A percentile compares a stretch with the other conserved stretches of the same genome.
Conservation (phyloP, 1,140 invertebrate genomes). For the Hypothenemus hampei region DNA sequence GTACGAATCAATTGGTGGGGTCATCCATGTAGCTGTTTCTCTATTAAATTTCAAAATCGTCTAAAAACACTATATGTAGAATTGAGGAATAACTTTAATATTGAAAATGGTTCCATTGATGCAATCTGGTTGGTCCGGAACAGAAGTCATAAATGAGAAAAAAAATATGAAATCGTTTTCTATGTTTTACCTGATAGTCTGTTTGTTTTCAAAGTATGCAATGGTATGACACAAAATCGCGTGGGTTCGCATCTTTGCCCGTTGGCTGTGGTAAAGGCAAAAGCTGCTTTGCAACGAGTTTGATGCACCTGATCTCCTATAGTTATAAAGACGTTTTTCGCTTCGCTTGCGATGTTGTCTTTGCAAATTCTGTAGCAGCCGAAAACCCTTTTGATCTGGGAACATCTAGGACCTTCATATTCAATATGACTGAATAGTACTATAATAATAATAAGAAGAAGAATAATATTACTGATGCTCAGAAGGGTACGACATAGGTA, state of each 20-base stretch:
- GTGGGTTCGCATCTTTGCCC: constrained; percentile 50
- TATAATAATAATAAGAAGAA: no score
- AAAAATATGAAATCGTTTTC: no score
- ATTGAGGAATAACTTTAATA: constrained; percentile 63
- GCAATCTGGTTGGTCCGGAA: constrained; percentile 58
- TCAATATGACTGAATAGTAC: constrained; percentile 75
- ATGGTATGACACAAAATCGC: constrained; percentile 61
- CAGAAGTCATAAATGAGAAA: no score
- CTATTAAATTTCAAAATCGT: constrained; percentile 54
- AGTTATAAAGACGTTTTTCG: constrained; percentile 61
- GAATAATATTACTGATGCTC: no score
- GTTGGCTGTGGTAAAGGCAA: constrained; percentile 54
- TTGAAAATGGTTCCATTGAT: constrained; percentile 76
- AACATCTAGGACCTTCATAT: constrained; percentile 75
- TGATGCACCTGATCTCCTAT: constrained; percentile 62
- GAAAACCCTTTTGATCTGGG: constrained; percentile 72
- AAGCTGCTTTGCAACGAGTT: constrained; percentile 53
- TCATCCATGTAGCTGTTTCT: constrained; percentile 48
- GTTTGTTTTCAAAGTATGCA: constrained; percentile 41
- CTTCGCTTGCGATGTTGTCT: constrained; percentile 55
- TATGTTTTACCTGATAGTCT: constrained; percentile 37
- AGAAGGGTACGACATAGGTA: no score
- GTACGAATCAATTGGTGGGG: constrained; percentile 57
- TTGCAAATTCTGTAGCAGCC: constrained; percentile 77
- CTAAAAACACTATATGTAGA: constrained; percentile 79